Evolutionary conservation across 30 jellyfish, hydroid and myxozoan genomes (phyloP), one percentile per base, ranked within the genome.

Genomic region (Aurelia aurita): DNA sequence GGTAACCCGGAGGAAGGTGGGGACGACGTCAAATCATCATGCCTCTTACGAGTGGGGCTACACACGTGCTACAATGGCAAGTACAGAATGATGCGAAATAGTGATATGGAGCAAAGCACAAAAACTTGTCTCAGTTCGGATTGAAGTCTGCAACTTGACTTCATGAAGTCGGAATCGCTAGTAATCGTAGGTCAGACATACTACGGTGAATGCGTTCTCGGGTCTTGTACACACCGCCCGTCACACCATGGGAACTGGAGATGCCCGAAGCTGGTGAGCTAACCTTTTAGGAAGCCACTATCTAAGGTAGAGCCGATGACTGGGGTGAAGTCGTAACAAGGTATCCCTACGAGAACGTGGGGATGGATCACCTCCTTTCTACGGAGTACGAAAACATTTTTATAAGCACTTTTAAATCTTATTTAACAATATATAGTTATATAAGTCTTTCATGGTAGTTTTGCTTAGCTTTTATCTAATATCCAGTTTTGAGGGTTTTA

Each of bases 271-370:
- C 10, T 26, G 5, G 5, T 1, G 5, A 53, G 2, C 63, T 6
- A 53, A 53, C 63, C 63, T 2, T n/a, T 53, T 1, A 53, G 63
- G 63, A 53, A 6, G 63, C 2, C 5, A 1, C 5, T 53, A 53
- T 1, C 63, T 88, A 77, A 77, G 89, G 86, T 2, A 82, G 7
- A 73, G 27, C 27, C 60, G 26, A 8, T 77, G 89, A 80, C 86
- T 72, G 74, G 91, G 90, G 90, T 65, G 87, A 80, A 72, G 89
- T 65, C 91, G 89, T 80, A 72, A 80, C 91, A 80, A 80, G 91
- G 91, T 80, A 65, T 23, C 91, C 90, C 75, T 80, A 80, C 63
- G 91, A 21, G 93, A 82, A 82, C 91, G 59, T 82, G 93, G 31
- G 91, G 93, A 27, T 46, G 93, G 93, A 82, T 72, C 29, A 82